Evolutionary conservation across 2,888 invertebrate species (phyloP), one percentile per base, ranked within the genome.

Genomic region (Pristionchus japonicus): DNA sequence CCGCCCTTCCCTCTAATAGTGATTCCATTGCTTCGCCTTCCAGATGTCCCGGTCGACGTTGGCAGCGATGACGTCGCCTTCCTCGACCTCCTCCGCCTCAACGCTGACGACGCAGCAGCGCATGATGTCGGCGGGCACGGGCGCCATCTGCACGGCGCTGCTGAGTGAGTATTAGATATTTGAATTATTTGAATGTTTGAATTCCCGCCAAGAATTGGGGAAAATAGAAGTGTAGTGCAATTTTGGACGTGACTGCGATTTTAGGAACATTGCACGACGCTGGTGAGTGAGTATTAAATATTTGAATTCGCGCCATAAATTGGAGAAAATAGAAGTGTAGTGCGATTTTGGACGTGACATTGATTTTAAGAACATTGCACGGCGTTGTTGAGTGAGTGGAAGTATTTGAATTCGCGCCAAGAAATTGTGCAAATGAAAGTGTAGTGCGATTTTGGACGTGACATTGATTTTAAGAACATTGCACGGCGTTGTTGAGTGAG

Each of bases 131-230:
- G 89, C 92, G 34, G 92, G 91, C 15, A 90, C 90, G 31, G 93
- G 93, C 23, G 93, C 93, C 7, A 88, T 92, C n/a, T 89, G 91
- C 43, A 93, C 93, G 0, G 91, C 93, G 0, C 82, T 92, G 49
- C 88, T 92, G 61, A 92, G 93, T 93, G 15, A 89, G 91, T 88
- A 37, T 20, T 61, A 77, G 13, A 23, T 49, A 27, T 82, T 82
- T 82, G 23, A 47, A 27, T 47, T 47, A n/a, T n/a, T n/a, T n/a
- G n/a, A n/a, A n/a, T 52, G 31, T 31, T 83, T 49, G 57, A 83
- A 70, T 34, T 70, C 20, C 37, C 70, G 64, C 64, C 64, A 23
- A 64, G 4, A 74, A 23, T 34, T 23, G 9, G 37, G 17, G n/a
- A 74, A 64, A 64, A 64, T 31, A 7, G n/a, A 64, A 7, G 31